Percentiles rank a stretch among this genome's conserved stretches.
Conservation (phyloP, 2,113 vertebrate species). For the Cryptotis parvus region DNA sequence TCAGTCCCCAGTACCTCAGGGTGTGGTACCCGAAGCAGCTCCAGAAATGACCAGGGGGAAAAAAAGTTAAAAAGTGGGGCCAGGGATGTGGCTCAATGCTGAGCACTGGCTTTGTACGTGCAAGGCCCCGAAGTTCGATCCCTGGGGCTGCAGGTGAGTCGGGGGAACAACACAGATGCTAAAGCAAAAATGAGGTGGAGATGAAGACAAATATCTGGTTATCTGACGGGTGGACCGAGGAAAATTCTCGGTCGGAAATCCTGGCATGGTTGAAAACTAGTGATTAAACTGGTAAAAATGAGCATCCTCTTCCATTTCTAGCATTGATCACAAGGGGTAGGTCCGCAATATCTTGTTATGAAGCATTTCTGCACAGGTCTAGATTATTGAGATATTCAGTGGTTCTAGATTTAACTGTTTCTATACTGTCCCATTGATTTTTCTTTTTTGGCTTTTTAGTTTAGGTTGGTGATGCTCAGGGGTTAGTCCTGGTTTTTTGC, state of each 20-base stretch:
- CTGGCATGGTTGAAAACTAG: neutral
- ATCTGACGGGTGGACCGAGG: neutral
- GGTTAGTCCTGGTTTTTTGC: no score
- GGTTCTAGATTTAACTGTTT: neutral
- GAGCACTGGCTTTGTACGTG: no score
- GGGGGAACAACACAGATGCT: no score
- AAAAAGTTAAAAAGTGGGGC: no score
- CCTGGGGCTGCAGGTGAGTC: no score
- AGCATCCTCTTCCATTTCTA: neutral
- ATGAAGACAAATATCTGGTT: neutral
- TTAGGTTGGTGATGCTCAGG: no score
- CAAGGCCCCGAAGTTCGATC: no score
- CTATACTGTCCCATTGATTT: neutral
- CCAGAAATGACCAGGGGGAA: no score
- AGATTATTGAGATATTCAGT: neutral
- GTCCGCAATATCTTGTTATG: neutral
- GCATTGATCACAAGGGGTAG: neutral
- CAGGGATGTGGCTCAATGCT: no score
- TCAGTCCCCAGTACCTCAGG: neutral
- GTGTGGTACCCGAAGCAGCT: no score
- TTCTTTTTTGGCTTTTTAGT: no score
- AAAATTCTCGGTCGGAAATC: neutral
- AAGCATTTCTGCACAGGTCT: slow-evolving; percentile 10
- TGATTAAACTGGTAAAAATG: neutral
- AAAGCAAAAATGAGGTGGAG: neutral